Evolutionary conservation across 2,888 invertebrate genomes (phyloP), one percentile per base, ranked within the genome.

Genomic region (Drosophila kuntzei): DNA sequence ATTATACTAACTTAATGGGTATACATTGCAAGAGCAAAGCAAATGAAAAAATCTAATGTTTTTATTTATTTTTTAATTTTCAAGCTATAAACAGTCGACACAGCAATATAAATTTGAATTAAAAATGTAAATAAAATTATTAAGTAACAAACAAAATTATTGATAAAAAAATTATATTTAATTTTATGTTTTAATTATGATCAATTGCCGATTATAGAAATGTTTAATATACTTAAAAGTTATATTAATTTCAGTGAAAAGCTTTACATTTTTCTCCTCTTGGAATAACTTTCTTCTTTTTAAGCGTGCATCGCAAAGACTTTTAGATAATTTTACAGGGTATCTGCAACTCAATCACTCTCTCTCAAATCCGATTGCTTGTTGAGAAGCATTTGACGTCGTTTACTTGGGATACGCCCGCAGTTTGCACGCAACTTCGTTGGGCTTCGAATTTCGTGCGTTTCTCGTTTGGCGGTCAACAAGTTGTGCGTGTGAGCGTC

Each of bases 381-480:
- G 29, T 36, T 54, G 61, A 49, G 49, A n/a, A 53, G 18, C 41
- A 37, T 54, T 66, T 61, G 67, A 43, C 71, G 67, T 55, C 67
- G 67, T 64, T 79, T 83, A 77, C 80, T 71, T 67, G 44, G 59
- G 50, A 39, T 49, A 51, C 63, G 73, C 80, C 79, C 59, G 83
- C 62, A 54, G 58, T 54, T 18, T 32, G 51, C 75, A 80, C 77
- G 73, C 77, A 74, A 66, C 46, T 69, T 76, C 54, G 47, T 71
- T 62, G 64, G 72, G 75, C 76, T 64, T 57, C 61, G 61, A 63
- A 66, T 9, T 58, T 64, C 54, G 66, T 65, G 69, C 65, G 63
- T 74, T 71, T 34, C 16, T 9, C 25, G 68, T 79, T 77, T 82
- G 82, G 39, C 62, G 83, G 80, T 66, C 80, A 76, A 73, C 70